Percentiles rank a stretch among this genome's conserved stretches.
phyloP scores from a whole-genome alignment of 1,140 invertebrate genomes.

The Zaprionus ornatus region DNA sequence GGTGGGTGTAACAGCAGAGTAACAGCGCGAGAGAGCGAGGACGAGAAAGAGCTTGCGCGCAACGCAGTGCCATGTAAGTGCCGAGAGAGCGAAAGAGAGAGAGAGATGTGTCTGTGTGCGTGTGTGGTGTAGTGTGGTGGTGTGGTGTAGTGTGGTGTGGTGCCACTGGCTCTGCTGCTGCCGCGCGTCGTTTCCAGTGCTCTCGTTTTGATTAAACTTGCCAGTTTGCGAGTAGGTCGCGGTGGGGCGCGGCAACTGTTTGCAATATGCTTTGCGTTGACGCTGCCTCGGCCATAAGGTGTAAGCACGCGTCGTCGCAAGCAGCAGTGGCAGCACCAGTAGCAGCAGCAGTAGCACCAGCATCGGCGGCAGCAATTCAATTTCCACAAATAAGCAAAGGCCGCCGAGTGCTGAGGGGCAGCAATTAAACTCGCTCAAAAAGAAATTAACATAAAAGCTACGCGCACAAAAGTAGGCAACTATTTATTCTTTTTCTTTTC shows the following conservation, averaged over 20 bases:
- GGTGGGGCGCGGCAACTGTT: conserved; percentile 66
- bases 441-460: conserved; percentile 71
- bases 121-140: no score
- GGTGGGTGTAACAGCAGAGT: conserved; percentile 18
- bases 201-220: conserved; percentile 82
- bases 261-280: conserved; percentile 70
- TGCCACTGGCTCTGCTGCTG: conserved; percentile 34
- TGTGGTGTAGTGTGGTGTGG: conserved; percentile 45
- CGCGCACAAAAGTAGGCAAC: conserved; percentile 70
- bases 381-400: conserved; percentile 76
- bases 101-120: conserved; percentile 15
- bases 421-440: conserved; percentile 77
- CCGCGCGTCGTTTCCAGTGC: conserved; percentile 66
- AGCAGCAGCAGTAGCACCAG: not conserved
- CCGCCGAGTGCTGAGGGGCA: conserved; percentile 42
- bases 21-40: conserved; percentile 2
- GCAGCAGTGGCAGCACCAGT: conserved; percentile 14
- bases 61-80: conserved; percentile 55
- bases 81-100: conserved; percentile 11
- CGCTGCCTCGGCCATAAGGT: conserved; percentile 61
- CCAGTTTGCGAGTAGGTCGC: conserved; percentile 50
- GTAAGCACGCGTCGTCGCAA: conserved; percentile 41
- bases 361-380: conserved; percentile 60
- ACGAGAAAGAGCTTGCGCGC: conserved; percentile 32
- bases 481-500: conserved; percentile 52